phyloP scores from a whole-genome alignment of 2,797 vertebrate genomes.

The Pseudomugil gertrudae region DNA sequence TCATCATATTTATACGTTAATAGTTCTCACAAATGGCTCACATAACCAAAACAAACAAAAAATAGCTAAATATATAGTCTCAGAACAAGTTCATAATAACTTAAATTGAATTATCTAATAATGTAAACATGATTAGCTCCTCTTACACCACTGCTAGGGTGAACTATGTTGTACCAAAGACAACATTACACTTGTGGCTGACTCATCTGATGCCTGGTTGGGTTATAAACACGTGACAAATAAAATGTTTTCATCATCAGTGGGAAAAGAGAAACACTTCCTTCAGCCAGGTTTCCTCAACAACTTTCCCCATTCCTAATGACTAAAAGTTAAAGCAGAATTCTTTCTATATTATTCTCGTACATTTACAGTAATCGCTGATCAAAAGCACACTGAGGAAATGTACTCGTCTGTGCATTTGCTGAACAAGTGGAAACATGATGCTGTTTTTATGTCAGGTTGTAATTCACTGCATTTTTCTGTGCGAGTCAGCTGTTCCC shows the following conservation, averaged over 20 bases:
- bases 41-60: neutral
- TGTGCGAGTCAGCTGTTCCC: slow-evolving; percentile 13
- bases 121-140: neutral
- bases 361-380: neutral
- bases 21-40: neutral
- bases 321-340: neutral
- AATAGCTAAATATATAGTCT: neutral
- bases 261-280: neutral
- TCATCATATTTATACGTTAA: neutral
- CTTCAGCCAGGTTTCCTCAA: neutral
- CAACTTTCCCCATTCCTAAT: neutral
- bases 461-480: neutral
- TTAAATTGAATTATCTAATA: neutral
- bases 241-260: neutral
- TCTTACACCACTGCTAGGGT: neutral
- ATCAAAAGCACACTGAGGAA: neutral
- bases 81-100: neutral
- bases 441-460: neutral
- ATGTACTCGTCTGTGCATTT: slow-evolving; percentile 3
- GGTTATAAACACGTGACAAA: neutral
- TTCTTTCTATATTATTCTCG: no score
- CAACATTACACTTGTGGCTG: neutral
- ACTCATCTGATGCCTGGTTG: neutral
- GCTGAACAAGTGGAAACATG: slow-evolving; percentile 9
- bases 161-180: neutral